Evolutionary conservation across 2,888 invertebrate genomes (phyloP).

Genomic region (Cephus rjabovi): DNA sequence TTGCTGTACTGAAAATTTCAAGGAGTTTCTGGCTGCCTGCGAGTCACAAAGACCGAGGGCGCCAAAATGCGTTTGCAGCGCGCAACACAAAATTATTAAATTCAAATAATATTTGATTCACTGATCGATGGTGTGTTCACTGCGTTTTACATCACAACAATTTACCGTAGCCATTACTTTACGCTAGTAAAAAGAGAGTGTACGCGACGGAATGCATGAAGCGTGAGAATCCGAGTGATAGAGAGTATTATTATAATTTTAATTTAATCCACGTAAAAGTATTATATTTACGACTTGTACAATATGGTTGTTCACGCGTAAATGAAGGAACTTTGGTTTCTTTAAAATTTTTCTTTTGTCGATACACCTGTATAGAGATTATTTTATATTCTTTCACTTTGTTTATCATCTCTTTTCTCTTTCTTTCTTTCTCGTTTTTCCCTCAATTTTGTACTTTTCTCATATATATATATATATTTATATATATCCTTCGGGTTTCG

Average conservation of each 20-base stretch:
- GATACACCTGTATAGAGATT: slow-evolving; percentile 57
- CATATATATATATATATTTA: slow-evolving; percentile 20
- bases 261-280: slow-evolving; percentile 59
- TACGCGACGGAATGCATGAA: slow-evolving; percentile 21
- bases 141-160: slow-evolving; percentile 54
- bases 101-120: neutral
- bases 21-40: neutral
- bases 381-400: slow-evolving; percentile 19
- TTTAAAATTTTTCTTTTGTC: slow-evolving; percentile 35
- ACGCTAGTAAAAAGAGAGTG: slow-evolving; percentile 30
- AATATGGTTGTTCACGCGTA: slow-evolving; percentile 50
- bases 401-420: slow-evolving; percentile 25
- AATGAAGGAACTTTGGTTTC: slow-evolving; percentile 35
- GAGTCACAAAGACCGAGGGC: neutral
- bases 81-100: neutral
- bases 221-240: slow-evolving; percentile 20
- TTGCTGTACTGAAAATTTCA: neutral
- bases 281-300: slow-evolving; percentile 62
- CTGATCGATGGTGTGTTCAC: slow-evolving; percentile 24
- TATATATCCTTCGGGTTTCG: slow-evolving; percentile 19
- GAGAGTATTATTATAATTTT: slow-evolving; percentile 30
- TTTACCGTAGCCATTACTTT: slow-evolving; percentile 47
- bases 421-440: slow-evolving; percentile 32
- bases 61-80: neutral
- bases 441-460: slow-evolving; percentile 29